Evolutionary conservation across 2,113 vertebrate genomes (phyloP), one percentile per base, ranked within the genome.

Genomic region (Thunnus maccoyii): DNA sequence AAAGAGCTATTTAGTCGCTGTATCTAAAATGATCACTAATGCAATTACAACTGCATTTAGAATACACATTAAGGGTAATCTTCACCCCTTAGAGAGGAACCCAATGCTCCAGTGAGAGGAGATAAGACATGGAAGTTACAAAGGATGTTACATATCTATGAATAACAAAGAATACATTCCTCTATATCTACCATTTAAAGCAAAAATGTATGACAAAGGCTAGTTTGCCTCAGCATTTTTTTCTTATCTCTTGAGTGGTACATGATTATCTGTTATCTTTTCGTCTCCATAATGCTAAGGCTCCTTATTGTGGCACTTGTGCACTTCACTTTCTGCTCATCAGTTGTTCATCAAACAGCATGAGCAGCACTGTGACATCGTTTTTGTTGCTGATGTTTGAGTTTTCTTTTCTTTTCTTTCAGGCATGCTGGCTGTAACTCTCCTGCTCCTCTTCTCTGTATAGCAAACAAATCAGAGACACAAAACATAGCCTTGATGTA

Each of bases 41-140:
- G 87, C 93, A 94, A 92, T 94, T 94, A 94, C 88, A 94, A 89
- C 72, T 86, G 88, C 94, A 91, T 94, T 89, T 93, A 91, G 91
- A 94, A 88, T 70, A 77, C 74, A 86, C 66, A 78, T 86, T 90
- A 91, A 83, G 84, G 78, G 88, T 84, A 90, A 90, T 92, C 88
- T 86, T 93, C 90, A 86, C 84, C 85, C 81, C 78, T 88, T 80
- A 66, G 11, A 76, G 89, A 17, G 76, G 87, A 89, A 55, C 76
- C 72, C n/a, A 17, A 67, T 62, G 90, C 75, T 91, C 82, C 76
- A 80, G 78, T 58, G 36, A 88, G 69, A 70, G 80, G 66, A 84
- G 87, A 91, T 87, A 77, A 89, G 64, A 55, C 86, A 62, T 90
- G 78, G 83, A 86, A 82, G 87, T 83, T 81, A 65, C 69, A 74